Evolutionary conservation across 2,113 vertebrate genomes (phyloP).

Genomic region (Abramis brama): DNA sequence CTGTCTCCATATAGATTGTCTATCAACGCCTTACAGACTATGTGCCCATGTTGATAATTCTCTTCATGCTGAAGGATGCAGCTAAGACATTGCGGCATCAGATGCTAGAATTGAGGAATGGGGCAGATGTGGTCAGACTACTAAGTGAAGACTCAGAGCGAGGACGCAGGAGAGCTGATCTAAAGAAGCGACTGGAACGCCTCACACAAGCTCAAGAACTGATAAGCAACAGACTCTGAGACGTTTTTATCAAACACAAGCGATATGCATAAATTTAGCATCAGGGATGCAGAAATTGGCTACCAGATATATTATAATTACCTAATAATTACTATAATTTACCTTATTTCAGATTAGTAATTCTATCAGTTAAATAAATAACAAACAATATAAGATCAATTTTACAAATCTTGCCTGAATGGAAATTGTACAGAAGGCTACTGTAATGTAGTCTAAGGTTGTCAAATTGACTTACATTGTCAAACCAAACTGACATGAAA

Average conservation of each 20-base stretch:
- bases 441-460: no score
- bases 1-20: not conserved
- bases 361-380: no score
- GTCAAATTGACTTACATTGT: no score
- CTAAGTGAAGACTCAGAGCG: conserved; percentile 21
- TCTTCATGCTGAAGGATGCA: conserved; percentile 39
- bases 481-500: no score
- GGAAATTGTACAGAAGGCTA: no score
- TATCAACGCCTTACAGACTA: conserved; percentile 45
- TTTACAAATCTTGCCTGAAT: no score
- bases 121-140: conserved; percentile 22
- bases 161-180: not conserved
- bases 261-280: no score
- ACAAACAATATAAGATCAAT: no score
- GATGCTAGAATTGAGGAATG: conserved; percentile 22
- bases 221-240: conserved; percentile 15
- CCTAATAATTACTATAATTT: no score
- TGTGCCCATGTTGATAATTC: conserved; percentile 28
- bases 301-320: no score
- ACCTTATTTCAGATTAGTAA: no score
- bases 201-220: conserved; percentile 18
- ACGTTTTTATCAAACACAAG: not conserved
- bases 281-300: no score
- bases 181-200: not conserved
- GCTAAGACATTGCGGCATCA: conserved; percentile 27